These are phyloP conservation scores for Bombus soroeensis DNA, from an alignment of 1,140 invertebrate species.

Conservation along the genomic window DNA sequence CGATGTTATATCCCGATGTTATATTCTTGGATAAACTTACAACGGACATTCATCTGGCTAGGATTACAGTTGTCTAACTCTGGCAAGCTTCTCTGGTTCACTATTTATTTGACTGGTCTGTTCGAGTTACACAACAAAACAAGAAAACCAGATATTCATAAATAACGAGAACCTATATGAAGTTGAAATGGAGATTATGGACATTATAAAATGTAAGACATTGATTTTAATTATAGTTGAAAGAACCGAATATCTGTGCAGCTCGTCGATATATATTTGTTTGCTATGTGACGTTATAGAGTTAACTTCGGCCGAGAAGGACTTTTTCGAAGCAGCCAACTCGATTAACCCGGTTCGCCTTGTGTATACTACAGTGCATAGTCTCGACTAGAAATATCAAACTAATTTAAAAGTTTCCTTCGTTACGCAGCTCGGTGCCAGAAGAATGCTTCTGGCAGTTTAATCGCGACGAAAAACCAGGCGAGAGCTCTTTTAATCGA, in stretches of 20 bases:
- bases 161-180: background rate
- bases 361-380: constrained; percentile 24
- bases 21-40: constrained; percentile 9
- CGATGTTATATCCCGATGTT: background rate
- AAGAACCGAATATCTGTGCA: background rate
- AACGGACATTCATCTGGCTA: constrained; percentile 1
- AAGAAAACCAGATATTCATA: background rate
- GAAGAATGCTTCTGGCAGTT: constrained; percentile 64
- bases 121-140: background rate
- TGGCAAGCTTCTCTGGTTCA: background rate
- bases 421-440: constrained; percentile 17
- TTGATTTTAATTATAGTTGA: background rate
- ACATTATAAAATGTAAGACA: background rate
- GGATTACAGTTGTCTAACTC: constrained; percentile 26
- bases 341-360: constrained; percentile 50
- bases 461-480: constrained; percentile 56
- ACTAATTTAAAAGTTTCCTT: constrained; percentile 65
- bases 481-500: constrained; percentile 51
- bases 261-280: background rate
- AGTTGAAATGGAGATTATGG: background rate
- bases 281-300: background rate
- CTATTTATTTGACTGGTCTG: constrained; percentile 5
- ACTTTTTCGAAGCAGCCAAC: constrained; percentile 53
- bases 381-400: constrained; percentile 55
- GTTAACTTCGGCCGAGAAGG: background rate